Evolutionary conservation across 2,113 vertebrate genomes (phyloP), one percentile per base, ranked within the genome.

Genomic region (Xiphias gladius): DNA sequence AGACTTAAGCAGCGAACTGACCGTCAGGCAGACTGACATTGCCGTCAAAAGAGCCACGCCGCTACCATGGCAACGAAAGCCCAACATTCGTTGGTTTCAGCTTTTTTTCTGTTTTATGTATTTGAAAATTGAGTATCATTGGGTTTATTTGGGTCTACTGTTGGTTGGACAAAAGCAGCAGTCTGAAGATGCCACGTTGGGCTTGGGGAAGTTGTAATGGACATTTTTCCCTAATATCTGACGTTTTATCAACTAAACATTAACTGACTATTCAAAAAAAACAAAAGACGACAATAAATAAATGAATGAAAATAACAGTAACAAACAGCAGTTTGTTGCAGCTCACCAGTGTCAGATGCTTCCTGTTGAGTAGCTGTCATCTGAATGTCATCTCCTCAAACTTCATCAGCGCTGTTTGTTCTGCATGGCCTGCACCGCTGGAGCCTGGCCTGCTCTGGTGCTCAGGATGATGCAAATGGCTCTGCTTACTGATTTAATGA

Each of bases 401-500:
- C 81, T 76, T 76, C 50, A 66, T 76, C 61, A 43, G 50, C 20
- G 19, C 35, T 7, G 52, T 80, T 82, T 1, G 66, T 82, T 87
- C 76, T 81, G 85, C 66, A 73, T 65, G 71, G 68, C 35, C 83
- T 71, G 76, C 59, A 8, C 24, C 2, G 17, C 64, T 76, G 80
- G 48, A 82, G 73, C 41, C 62, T 12, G 67, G 50, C 13, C 79
- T 46, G 82, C 70, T 85, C 73, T 11, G 57, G 30, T 35, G 68
- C 80, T 82, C 82, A 76, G 69, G 79, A 74, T 65, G 82, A 83
- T 79, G 77, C 68, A 78, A 82, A 88, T 73, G 61, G 22, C 32
- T 92, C 64, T 67, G 75, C 82, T 82, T 63, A 58, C 76, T 86
- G 84, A 80, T 84, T 89, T 84, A 72, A 88, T 74, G 73, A 87